A percentile compares a stretch with the other conserved stretches of the same genome.
phyloP scores from a whole-genome alignment of 2,888 invertebrate genomes.

The Diarsia mendica region DNA sequence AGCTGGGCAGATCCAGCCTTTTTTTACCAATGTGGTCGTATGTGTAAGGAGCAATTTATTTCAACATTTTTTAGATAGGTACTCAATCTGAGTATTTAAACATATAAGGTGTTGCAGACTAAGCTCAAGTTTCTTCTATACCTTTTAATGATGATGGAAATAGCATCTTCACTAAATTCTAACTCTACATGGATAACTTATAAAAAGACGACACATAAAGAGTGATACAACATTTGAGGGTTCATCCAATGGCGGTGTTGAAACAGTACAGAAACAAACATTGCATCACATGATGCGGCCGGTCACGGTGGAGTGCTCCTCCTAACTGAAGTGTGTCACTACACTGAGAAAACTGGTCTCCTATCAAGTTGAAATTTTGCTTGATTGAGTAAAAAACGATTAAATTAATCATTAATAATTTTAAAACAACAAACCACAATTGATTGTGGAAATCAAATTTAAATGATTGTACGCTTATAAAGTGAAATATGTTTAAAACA shows the following conservation, averaged over 20 bases:
- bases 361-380: no score
- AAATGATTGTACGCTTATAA: no score
- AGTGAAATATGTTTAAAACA: no score
- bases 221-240: background rate
- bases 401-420: no score
- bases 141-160: background rate
- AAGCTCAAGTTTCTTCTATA: no score
- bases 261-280: slow-evolving; percentile 12
- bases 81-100: no score
- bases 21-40: background rate
- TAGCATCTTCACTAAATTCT: background rate
- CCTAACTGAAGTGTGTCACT: slow-evolving; percentile 2
- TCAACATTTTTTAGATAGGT: no score
- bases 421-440: no score
- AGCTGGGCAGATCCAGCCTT: background rate
- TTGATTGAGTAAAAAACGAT: no score
- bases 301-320: slow-evolving; percentile 28
- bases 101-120: no score
- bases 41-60: background rate
- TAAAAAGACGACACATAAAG: background rate
- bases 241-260: slow-evolving; percentile 13
- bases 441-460: no score
- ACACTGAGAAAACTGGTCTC: no score
- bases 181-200: background rate
- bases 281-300: background rate